Conservation (phyloP, 1,140 invertebrate genomes). For the Sarcophaga peregrina region DNA sequence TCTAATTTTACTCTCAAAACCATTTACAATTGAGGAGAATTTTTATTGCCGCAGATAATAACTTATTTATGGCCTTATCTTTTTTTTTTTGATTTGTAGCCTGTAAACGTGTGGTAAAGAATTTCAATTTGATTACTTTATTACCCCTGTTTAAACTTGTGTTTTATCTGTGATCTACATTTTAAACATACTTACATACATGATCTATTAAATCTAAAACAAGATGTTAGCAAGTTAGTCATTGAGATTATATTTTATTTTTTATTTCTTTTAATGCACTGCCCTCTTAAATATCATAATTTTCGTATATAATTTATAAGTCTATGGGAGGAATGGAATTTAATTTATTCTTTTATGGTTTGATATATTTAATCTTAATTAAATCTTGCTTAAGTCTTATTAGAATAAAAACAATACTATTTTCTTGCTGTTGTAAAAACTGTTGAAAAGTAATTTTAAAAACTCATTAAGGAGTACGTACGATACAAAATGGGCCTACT, state of each 20-base stretch:
- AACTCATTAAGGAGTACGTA: no score
- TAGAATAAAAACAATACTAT: not conserved
- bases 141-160: not conserved
- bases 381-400: conserved; percentile 29
- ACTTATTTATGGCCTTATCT: no score
- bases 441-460: no score
- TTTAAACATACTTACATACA: not conserved
- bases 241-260: conserved; percentile 7
- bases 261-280: not conserved
- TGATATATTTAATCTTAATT: conserved; percentile 32
- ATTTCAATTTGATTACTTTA: not conserved
- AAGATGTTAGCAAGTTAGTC: conserved; percentile 24
- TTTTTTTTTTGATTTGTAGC: no score
- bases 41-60: no score
- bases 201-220: not conserved
- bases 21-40: no score
- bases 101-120: no score
- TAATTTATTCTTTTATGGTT: not conserved
- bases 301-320: conserved; percentile 12
- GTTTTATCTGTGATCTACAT: not conserved
- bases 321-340: not conserved
- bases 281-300: conserved; percentile 27
- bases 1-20: no score
- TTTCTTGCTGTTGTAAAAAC: no score
- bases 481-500: no score